Evolutionary conservation across 2,113 vertebrate genomes (phyloP).

Genomic region (Erythrocebus patas): DNA sequence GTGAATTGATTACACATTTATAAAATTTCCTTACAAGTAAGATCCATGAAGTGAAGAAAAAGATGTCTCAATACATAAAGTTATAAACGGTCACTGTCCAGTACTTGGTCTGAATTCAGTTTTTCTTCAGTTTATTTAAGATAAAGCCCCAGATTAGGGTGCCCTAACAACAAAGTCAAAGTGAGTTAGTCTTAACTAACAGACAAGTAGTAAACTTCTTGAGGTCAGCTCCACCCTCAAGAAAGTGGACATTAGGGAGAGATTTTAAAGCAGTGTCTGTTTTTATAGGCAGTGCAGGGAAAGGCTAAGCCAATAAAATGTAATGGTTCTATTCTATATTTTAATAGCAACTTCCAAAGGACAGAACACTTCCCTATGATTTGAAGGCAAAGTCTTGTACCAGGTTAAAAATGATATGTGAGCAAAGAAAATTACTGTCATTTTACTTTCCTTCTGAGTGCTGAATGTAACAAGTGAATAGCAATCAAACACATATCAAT

Average conservation of each 20-base stretch:
- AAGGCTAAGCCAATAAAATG: conserved; percentile 90
- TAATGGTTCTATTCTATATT: conserved; percentile 84
- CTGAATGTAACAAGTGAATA: conserved; percentile 74
- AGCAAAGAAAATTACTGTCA: conserved; percentile 80
- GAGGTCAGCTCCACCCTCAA: conserved; percentile 83
- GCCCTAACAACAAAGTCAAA: conserved; percentile 85
- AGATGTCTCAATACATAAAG: conserved; percentile 34
- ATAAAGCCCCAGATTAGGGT: conserved; percentile 80
- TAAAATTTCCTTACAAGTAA: conserved; percentile 33
- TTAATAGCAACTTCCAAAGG: conserved; percentile 86
- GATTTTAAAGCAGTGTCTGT: conserved; percentile 88
- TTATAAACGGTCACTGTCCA: conserved; percentile 53
- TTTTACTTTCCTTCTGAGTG: conserved; percentile 79
- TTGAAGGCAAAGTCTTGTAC: conserved; percentile 82
- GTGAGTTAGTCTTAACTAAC: conserved; percentile 86
- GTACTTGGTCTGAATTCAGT: conserved; percentile 49
- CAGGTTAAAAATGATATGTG: conserved; percentile 79
- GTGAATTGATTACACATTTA: conserved; percentile 1
- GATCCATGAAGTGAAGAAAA: background rate
- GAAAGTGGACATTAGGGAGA: conserved; percentile 85
- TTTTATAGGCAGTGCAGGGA: conserved; percentile 89
- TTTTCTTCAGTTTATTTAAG: conserved; percentile 78
- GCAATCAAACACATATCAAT: conserved; percentile 71
- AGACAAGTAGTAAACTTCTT: conserved; percentile 84
- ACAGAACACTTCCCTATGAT: conserved; percentile 80